phyloP scores from a whole-genome alignment of 2,888 invertebrate genomes.

The Diarsia mendica region DNA sequence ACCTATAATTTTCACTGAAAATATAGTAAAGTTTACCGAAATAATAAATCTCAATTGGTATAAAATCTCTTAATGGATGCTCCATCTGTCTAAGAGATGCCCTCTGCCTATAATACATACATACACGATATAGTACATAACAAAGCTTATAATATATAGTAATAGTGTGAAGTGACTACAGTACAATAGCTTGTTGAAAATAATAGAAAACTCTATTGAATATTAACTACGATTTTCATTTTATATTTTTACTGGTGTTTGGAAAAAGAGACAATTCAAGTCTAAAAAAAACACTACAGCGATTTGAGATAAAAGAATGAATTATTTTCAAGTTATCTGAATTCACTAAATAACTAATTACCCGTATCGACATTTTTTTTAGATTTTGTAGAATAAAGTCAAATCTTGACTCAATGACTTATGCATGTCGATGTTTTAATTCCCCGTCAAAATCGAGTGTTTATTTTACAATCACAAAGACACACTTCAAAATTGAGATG shows the following conservation, averaged over 20 bases:
- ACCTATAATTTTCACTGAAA: slow-evolving; percentile 1
- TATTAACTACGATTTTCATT: slow-evolving; percentile 50
- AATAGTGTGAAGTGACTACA: slow-evolving; percentile 54
- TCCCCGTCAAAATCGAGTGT: not conserved
- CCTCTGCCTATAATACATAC: slow-evolving; percentile 62
- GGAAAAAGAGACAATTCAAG: slow-evolving; percentile 10
- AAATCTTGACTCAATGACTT: not conserved
- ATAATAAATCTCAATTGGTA: slow-evolving; percentile 20
- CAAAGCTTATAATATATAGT: slow-evolving; percentile 59
- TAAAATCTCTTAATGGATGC: slow-evolving; percentile 19
- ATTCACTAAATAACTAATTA: too few species aligned
- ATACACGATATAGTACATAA: slow-evolving; percentile 66
- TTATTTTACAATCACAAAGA: not conserved
- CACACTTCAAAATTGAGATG: not conserved
- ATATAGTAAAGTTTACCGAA: not conserved
- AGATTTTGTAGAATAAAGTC: not conserved
- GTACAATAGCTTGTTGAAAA: slow-evolving; percentile 58
- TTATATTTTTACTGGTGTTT: slow-evolving; percentile 31
- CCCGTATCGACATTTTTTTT: not conserved
- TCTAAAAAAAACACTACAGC: not conserved
- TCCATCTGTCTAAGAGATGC: slow-evolving; percentile 55
- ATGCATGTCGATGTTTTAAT: not conserved
- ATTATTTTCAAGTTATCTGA: not conserved
- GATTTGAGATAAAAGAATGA: not conserved
- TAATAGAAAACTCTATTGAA: slow-evolving; percentile 60